These are phyloP conservation scores for Anhinga anhinga DNA, from an alignment of 2,113 vertebrate genomes.

Conservation along the genomic window DNA sequence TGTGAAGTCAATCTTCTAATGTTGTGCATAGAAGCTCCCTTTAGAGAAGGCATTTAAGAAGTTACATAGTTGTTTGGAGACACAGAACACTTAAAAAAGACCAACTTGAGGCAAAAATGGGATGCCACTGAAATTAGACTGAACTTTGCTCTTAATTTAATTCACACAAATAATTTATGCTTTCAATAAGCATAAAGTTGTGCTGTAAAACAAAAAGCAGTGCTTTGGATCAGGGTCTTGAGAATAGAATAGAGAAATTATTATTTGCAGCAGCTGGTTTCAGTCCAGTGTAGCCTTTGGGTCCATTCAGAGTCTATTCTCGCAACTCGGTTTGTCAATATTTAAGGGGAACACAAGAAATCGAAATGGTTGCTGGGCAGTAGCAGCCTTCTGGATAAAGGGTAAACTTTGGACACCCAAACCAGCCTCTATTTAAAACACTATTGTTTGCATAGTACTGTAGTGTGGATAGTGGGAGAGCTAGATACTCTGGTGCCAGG, in stretches of 20 bases:
- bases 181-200: neutral
- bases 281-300: neutral
- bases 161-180: neutral
- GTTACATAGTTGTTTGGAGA: neutral
- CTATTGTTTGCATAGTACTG: neutral
- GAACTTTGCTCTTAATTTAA: neutral
- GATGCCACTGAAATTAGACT: neutral
- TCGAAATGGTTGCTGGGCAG: neutral
- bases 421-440: neutral
- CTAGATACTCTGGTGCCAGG: neutral
- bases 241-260: accelerated
- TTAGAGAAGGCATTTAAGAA: neutral
- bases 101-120: neutral
- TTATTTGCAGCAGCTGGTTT: neutral
- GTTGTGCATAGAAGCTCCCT: neutral
- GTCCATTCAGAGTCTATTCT: neutral
- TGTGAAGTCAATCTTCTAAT: neutral
- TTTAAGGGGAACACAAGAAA: neutral
- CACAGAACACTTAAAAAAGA: neutral
- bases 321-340: neutral
- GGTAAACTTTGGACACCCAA: neutral
- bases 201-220: neutral
- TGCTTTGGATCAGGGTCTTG: neutral
- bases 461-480: neutral
- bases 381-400: neutral